Percentiles rank a stretch among this genome's conserved stretches.
Conservation (phyloP, 2,113 vertebrate species). For the Vicugna pacos region DNA sequence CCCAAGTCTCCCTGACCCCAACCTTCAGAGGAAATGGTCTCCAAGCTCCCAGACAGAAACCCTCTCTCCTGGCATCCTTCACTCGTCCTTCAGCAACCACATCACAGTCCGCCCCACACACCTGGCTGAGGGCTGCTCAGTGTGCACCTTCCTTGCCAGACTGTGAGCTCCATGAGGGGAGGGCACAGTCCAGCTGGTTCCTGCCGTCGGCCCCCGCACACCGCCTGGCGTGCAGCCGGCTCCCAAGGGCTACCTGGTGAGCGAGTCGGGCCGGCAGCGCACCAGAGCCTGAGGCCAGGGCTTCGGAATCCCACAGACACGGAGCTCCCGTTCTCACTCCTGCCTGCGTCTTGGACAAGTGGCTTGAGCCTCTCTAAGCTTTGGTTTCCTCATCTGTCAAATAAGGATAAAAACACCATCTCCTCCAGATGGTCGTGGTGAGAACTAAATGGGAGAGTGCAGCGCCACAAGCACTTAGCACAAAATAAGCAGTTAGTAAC, state of each 20-base stretch:
- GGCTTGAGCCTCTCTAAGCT: too few species aligned
- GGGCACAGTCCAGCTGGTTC: neutral
- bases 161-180: neutral
- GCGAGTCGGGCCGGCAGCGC: rapidly evolving
- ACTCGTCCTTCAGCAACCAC: neutral
- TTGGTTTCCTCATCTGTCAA: neutral
- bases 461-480: neutral
- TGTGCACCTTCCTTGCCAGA: neutral
- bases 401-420: rapidly evolving
- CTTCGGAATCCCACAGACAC: neutral
- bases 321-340: neutral
- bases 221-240: neutral
- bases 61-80: neutral
- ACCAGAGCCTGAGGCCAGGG: neutral
- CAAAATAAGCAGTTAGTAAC: neutral
- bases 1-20: neutral
- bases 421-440: neutral
- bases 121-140: too few species aligned
- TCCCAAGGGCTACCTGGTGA: rapidly evolving
- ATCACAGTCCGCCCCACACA: neutral
- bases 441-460: neutral
- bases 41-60: neutral
- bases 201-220: neutral
- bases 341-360: neutral
- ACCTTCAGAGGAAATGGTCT: neutral